Evolutionary conservation across 2,113 vertebrate species (phyloP).

Genomic region (Calonectris borealis): DNA sequence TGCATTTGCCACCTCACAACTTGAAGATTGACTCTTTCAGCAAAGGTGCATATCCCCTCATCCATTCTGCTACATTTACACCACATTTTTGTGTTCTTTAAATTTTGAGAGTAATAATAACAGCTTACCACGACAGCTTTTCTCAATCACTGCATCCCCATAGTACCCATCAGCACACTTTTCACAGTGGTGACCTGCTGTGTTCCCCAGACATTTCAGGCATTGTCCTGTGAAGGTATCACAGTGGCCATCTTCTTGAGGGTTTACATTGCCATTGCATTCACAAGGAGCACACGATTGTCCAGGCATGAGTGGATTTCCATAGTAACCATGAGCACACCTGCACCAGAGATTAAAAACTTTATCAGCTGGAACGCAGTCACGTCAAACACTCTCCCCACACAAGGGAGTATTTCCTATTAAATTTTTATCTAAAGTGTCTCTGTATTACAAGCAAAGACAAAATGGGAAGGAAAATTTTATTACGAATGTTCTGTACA

Average conservation of each 20-base stretch:
- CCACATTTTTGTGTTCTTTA: background rate
- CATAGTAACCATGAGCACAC: conserved; percentile 90
- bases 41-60: background rate
- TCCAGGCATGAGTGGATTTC: conserved; percentile 83
- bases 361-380: background rate
- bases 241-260: conserved; percentile 78
- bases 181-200: conserved; percentile 83
- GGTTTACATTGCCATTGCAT: conserved; percentile 85
- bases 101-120: background rate
- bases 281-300: conserved; percentile 81
- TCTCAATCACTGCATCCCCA: conserved; percentile 83
- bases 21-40: background rate
- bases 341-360: conserved; percentile 65
- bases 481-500: background rate
- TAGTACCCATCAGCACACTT: conserved; percentile 84
- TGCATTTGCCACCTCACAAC: background rate
- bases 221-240: conserved; percentile 84
- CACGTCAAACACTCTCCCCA: background rate
- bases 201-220: conserved; percentile 84
- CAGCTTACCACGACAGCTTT: conserved; percentile 83
- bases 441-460: background rate
- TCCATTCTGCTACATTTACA: background rate
- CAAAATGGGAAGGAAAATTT: background rate
- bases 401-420: background rate
- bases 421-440: background rate